Evolutionary conservation across 2,888 invertebrate species (phyloP), one percentile per base, ranked within the genome.

Genomic region (Limnephilus marmoratus): DNA sequence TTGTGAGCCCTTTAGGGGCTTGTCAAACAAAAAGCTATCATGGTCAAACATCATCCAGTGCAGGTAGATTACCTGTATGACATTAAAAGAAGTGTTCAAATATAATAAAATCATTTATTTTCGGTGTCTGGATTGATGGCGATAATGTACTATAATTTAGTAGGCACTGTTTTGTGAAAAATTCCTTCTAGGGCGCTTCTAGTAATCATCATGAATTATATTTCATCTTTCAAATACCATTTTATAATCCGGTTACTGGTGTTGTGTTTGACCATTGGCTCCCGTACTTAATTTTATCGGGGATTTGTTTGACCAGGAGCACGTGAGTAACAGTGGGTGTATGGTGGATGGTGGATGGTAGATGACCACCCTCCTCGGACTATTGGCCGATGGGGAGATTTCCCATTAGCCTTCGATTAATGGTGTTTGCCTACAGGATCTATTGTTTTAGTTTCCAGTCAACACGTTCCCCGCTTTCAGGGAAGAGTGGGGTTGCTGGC

Each of bases 391-490:
- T 88, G 88, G 88, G 88, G 88, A 31, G 88, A 31, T 88, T 53
- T 88, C 88, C 31, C 88, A 88, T 88, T 88, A 88, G 88, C 88
- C 88, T 68, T 37, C 88, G 88, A 88, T 88, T 88, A 88, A 88
- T 88, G 88, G 88, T 88, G 88, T 88, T 68, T 88, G 68, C 68
- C 68, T 29, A n/a, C 68, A 88, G 88, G 88, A 88, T 88, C 88
- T 68, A 68, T 88, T 88, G 88, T 88, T 88, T 88, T 88, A 88
- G 88, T 88, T 68, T 88, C 88, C 13, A 80, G 88, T 88, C 88
- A 88, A 88, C 88, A 88, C 68, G 80, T 80, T 88, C 68, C 34
- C 85, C 15, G 29, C 31, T 34, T 13, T 82, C 82, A 34, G 31
- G 4, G 82, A 82, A 34, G 82, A 68, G 82, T 31, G 31, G 82